A percentile compares a stretch with the other conserved stretches of the same genome.
Evolutionary conservation across 1,140 invertebrate genomes (phyloP).

Genomic region (Branchinecta lynchi): DNA sequence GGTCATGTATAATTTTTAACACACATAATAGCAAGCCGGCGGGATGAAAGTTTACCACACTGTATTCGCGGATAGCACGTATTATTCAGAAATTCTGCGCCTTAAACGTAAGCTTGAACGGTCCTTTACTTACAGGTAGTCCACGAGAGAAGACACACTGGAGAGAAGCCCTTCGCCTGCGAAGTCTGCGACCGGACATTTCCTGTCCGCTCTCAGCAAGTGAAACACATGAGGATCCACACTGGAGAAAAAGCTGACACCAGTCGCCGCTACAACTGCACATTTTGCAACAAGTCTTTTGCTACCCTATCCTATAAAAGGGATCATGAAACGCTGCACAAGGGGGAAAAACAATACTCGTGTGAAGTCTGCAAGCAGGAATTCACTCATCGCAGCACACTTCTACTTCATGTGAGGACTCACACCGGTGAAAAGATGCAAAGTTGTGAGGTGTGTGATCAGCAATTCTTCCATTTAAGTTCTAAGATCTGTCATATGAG

Average conservation of each 20-base stretch:
- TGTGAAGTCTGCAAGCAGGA: constrained; percentile 98
- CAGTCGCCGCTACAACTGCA: constrained; percentile 51
- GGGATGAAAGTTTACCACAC: no score
- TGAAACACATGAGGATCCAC: constrained; percentile 94
- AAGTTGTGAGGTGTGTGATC: background rate
- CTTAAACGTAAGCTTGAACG: no score
- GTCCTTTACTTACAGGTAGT: no score
- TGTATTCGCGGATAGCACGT: no score
- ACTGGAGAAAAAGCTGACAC: constrained; percentile 83
- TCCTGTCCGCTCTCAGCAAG: constrained; percentile 92
- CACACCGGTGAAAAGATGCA: background rate
- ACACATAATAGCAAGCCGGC: no score
- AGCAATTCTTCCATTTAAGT: constrained; percentile 79
- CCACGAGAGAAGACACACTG: background rate
- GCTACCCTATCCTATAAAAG: constrained; percentile 86
- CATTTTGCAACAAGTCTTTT: constrained; percentile 87
- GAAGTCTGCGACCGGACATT: constrained; percentile 92
- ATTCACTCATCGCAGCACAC: constrained; percentile 54
- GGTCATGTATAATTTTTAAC: no score
- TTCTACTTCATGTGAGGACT: background rate
- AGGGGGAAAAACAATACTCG: constrained; percentile 95
- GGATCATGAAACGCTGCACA: constrained; percentile 90
- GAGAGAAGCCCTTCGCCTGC: background rate
- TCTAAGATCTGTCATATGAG: constrained; percentile 54
- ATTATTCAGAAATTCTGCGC: no score